These are phyloP conservation scores for Idaea biselata DNA, from an alignment of 2,888 invertebrate genomes.

Conservation along the genomic window DNA sequence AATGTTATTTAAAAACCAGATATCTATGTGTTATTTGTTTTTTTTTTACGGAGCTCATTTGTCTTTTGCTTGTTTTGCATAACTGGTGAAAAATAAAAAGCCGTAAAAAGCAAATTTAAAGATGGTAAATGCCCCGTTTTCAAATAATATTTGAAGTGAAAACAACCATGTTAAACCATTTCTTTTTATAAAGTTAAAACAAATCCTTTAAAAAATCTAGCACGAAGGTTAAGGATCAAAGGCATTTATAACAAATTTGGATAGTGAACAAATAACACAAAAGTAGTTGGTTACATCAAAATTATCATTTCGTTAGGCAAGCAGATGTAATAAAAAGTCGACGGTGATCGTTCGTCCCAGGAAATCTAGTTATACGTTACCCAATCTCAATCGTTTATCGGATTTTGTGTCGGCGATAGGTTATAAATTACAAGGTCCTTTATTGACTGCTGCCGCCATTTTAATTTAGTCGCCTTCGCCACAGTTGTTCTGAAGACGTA, in stretches of 20 bases:
- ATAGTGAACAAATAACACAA: not conserved
- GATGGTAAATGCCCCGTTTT: too few relatives aligned
- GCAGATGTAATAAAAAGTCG: constrained; percentile 19
- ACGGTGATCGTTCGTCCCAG: constrained; percentile 15
- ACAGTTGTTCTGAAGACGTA: constrained; percentile 37
- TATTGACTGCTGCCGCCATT: constrained; percentile 52
- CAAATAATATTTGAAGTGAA: too few relatives aligned
- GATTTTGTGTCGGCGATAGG: constrained; percentile 35
- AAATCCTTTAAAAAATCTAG: too few relatives aligned
- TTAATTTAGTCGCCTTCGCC: constrained; percentile 45
- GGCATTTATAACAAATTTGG: not conserved
- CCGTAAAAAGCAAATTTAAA: too few relatives aligned
- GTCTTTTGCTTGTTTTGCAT: too few relatives aligned
- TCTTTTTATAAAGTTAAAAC: too few relatives aligned
- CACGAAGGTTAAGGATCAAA: not conserved
- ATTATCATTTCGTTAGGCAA: not conserved
- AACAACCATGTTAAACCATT: too few relatives aligned
- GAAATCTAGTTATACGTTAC: constrained; percentile 23
- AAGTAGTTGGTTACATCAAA: not conserved
- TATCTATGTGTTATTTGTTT: too few relatives aligned
- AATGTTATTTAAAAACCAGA: too few relatives aligned
- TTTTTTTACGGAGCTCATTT: too few relatives aligned
- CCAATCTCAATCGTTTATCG: constrained; percentile 37
- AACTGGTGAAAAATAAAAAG: too few relatives aligned
- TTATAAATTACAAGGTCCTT: constrained; percentile 44